A percentile compares a stretch with the other conserved stretches of the same genome.
Conservation (phyloP, 2,797 vertebrate species). For the Lepidocolaptes lacrymiger region DNA sequence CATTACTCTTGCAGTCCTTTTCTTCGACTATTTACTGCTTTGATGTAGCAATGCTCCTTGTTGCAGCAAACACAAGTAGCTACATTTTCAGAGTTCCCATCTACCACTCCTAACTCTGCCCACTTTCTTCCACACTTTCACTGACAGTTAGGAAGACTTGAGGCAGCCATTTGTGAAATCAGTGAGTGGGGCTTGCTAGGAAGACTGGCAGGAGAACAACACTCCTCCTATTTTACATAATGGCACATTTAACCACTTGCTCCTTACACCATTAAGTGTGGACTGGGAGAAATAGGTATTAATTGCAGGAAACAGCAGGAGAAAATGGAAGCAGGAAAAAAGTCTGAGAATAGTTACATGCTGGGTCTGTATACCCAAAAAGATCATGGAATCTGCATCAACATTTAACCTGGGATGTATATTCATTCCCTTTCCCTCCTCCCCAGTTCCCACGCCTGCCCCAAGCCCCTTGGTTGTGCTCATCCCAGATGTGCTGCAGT, state of each 20-base stretch:
- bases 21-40: background rate
- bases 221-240: background rate
- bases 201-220: background rate
- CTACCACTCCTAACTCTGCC: background rate
- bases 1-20: background rate
- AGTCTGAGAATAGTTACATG: background rate
- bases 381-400: background rate
- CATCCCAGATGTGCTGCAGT: background rate
- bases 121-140: background rate
- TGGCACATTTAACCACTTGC: background rate
- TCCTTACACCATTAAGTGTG: background rate
- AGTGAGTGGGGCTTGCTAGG: background rate
- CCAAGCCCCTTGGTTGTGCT: background rate
- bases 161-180: background rate
- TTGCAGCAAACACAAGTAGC: background rate
- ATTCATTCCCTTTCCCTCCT: background rate
- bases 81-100: background rate
- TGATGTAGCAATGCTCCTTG: background rate
- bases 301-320: background rate
- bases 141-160: background rate
- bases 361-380: background rate
- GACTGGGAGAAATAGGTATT: background rate
- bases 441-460: rapidly evolving
- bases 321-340: background rate
- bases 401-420: background rate